Evolutionary conservation across 2,113 vertebrate species (phyloP).

Genomic region (Mus spicilegus): DNA sequence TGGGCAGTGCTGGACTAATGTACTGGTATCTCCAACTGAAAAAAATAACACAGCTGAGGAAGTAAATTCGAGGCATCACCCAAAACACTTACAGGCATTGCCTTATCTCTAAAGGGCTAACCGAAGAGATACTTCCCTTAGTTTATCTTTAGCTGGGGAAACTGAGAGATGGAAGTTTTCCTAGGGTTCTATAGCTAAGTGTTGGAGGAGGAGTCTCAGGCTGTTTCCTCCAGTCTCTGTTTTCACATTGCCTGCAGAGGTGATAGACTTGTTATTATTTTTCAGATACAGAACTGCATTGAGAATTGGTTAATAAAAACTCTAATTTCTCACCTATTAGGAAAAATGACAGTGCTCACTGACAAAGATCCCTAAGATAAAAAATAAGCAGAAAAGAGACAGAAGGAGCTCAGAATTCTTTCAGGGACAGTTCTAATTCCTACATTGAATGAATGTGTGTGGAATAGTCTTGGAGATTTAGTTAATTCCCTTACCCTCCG

Average conservation of each 20-base stretch:
- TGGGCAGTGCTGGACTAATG: background rate
- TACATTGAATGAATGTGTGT: background rate
- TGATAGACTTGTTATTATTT: background rate
- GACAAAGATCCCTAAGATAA: background rate
- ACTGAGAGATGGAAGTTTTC: background rate
- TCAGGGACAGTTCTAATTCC: background rate
- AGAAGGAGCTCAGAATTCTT: background rate
- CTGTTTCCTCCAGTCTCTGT: background rate
- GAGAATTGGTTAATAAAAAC: background rate
- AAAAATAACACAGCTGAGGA: background rate
- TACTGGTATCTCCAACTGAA: background rate
- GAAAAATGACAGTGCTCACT: background rate
- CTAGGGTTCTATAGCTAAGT: background rate
- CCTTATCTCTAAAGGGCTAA: conserved; percentile 50
- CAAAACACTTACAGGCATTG: background rate
- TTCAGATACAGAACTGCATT: conserved; percentile 3
- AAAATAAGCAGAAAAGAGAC: background rate
- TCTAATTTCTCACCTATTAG: conserved; percentile 9
- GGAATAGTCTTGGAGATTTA: background rate
- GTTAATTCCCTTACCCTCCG: background rate
- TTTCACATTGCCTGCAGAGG: background rate
- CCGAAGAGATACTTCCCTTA: background rate
- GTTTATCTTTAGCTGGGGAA: conserved; percentile 17
- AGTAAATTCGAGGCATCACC: background rate
- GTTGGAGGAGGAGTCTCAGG: background rate